Evolutionary conservation across 2,113 vertebrate species (phyloP), one percentile per base, ranked within the genome.

Genomic region (Cavia porcellus): DNA sequence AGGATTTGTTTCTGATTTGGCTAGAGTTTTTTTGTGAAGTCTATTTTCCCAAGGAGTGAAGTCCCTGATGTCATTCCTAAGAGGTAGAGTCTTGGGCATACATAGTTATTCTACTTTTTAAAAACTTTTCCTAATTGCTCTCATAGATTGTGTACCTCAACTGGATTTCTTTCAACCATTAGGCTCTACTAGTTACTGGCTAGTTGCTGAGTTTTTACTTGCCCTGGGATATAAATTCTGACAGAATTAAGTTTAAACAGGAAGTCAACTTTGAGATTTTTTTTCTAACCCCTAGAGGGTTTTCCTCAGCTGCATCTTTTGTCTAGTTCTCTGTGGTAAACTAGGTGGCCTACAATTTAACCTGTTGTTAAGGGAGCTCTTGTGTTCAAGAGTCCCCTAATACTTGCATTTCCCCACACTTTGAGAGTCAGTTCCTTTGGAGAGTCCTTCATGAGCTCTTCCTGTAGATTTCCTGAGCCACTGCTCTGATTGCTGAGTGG

Each of bases 381-480:
- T 94, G 25, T 81, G 55, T 92, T n/a, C 45, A 28, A 80, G 93
- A 70, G 17, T 82, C 15, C 35, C 32, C 9, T 72, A 84, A 20
- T 32, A 45, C 55, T 84, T 91, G 55, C 59, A 57, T 87, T 91
- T 86, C 62, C 61, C 9, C 93, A 83, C 35, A 70, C 12, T 89
- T 64, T 95, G 12, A 77, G 68, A 96, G 30, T 52, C 85, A 61
- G 2, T 74, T 88, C 55, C 75, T 93, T 95, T 80, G 45, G 32
- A 35, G 62, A 93, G 3, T 80, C 17, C 4, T 77, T 35, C 42
- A n/a, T 22, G 59, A 59, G 25, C 77, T 77, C 12, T 45, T n/a
- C 47, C 19, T 47, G 17, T 30, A 81, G 64, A 88, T 80, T 89
- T 66, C 92, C 70, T 85, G 62, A 81, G 64, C 70, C 79, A 83